Evolutionary conservation across 2,888 invertebrate genomes (phyloP).

Genomic region (Reticulitermes lucifugus): DNA sequence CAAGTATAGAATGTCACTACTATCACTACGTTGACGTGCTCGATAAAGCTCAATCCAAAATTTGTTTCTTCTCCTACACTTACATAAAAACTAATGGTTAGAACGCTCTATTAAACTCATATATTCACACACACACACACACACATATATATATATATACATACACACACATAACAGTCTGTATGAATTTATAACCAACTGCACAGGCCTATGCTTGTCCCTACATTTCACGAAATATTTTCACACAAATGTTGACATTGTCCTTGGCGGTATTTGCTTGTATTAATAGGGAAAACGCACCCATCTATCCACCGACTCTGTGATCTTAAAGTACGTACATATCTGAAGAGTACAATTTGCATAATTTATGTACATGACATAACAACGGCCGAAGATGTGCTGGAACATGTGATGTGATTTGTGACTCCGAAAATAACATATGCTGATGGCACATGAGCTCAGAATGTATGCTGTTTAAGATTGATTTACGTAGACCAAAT

Average conservation of each 20-base stretch:
- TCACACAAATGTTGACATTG: background rate
- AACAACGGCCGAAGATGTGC: background rate
- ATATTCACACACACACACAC: too few relatives aligned
- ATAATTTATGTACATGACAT: constrained; percentile 49
- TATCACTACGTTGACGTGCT: too few relatives aligned
- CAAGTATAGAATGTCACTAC: too few relatives aligned
- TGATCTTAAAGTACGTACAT: constrained; percentile 44
- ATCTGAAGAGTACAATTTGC: constrained; percentile 43
- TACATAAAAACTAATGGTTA: too few relatives aligned
- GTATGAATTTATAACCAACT: background rate
- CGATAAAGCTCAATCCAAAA: too few relatives aligned
- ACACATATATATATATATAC: too few relatives aligned
- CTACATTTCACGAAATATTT: background rate
- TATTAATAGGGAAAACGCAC: constrained; percentile 31
- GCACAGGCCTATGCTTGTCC: background rate
- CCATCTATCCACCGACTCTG: constrained; percentile 27
- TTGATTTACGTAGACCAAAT: background rate
- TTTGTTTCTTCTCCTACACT: too few relatives aligned
- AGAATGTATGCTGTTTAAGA: background rate
- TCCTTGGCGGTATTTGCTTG: constrained; percentile 41
- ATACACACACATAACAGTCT: background rate
- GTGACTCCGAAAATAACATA: constrained; percentile 9
- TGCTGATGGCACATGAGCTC: background rate
- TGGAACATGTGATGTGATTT: constrained; percentile 5
- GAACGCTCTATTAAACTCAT: too few relatives aligned